Evolutionary conservation across 2,797 vertebrate genomes (phyloP), one percentile per base, ranked within the genome.

Genomic region (Sarcoramphus papa): DNA sequence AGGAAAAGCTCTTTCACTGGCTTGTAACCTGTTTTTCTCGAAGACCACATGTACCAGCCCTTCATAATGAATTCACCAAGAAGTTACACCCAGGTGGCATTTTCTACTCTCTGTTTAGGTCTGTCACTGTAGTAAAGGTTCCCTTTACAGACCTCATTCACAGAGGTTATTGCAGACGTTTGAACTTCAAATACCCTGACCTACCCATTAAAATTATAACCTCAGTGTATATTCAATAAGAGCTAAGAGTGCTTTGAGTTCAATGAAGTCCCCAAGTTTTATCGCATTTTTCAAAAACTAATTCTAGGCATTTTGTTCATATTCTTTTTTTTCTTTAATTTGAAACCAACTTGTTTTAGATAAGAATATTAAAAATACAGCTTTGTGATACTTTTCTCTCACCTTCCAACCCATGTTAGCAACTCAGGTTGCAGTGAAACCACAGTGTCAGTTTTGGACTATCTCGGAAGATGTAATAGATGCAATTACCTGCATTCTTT

Each of bases 401-500:
- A 85, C 88, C 45, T 87, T 81, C 64, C 78, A 94, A 91, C 59
- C 40, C 2, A 0, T 65, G 76, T 87, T 73, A 91, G 75, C 74
- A 96, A 35, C 77, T 35, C 47, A 76, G 62, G 41, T 50, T 88
- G 48, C 72, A 87, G 54, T 81, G 40, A 90, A 95, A 56, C 53
- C 50, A 37, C 89, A 60, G 41, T 81, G 63, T 90, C 91, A 92
- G 62, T 59, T 93, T 95, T 48, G 87, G 80, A 60, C 74, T 65
- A 25, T 65, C 43, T 94, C 9, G 4, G 73, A 82, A 75, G 79
- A 85, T 8, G 30, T 82, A 94, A 69, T 78, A 94, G 69, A 90
- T 94, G 37, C 45, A 95, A 91, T 93, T 96, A 96, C 86, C 87
- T 85, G 24, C 69, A 72, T 94, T 94, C 93, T 90, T 92, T 89